Base-by-base conservation (phyloP, 2,797 vertebrate species). In the Pangasius sanitwongsei region DNA sequence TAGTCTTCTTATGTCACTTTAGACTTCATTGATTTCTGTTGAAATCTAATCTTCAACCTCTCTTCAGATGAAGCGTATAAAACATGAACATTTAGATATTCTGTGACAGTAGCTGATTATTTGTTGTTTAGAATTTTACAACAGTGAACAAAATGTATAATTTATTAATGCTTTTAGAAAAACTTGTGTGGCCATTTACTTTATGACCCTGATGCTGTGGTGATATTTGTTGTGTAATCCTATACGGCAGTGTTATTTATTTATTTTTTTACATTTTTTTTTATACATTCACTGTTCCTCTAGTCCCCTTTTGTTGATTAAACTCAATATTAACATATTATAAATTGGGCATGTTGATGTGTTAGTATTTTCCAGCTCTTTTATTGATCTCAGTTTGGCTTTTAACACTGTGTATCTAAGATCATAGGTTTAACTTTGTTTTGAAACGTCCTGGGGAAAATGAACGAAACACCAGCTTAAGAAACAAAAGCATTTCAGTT, bases 151-250 rank as follows among this genome's bases (percentile, higher is more conserved):
- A 44, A 44, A 83, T 48, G 3, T 4, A n/a, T 65, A 18, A 65
- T 63, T 75, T n/a, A 78, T 85, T 87, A 65, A 87, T 92, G 89
- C 88, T 90, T 91, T 82, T 0, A 80, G 37, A 61, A 63, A 41
- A 23, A 83, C 6, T 48, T 44, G 13, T 20, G 25, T 65, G 59
- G 11, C 57, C 57, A 18, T 55, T 85, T 85, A 78, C 86, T 31
- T 70, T 89, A 82, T 91, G 90, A 93, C 93, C 90, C 89, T 86
- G 89, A 89, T 91, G 92, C 93, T 92, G 92, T 93, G 92, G 92
- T 90, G 90, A 90, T 92, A 80, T 57, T 6, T 48, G 86, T 89
- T 20, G 44, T 65, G 37, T 59, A 72, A 82, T 55, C 34, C 41
- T 57, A 55, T 70, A 87, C 23, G 28, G 25, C 20, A 44, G 12